Evolutionary conservation across 1,140 invertebrate genomes (phyloP).

Genomic region (Nephila pilipes): DNA sequence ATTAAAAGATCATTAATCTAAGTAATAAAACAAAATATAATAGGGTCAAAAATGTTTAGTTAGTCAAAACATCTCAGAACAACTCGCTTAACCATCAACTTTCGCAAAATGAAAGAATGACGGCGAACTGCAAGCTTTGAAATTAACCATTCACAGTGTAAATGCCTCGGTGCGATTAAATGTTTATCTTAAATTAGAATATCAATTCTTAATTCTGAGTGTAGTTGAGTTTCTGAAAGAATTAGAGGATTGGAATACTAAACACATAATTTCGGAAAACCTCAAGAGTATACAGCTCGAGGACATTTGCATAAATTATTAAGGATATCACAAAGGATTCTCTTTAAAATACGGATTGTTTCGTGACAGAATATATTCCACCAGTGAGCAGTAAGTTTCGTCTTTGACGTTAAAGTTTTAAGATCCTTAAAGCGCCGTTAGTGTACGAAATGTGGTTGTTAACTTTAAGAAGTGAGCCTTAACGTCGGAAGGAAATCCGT

Average conservation of each 20-base stretch:
- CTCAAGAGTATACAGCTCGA: neutral
- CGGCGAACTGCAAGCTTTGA: neutral
- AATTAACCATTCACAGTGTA: neutral
- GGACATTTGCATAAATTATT: slow-evolving; percentile 54
- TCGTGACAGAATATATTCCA: neutral
- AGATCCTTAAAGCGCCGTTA: slow-evolving; percentile 23
- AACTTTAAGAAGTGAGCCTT: slow-evolving; percentile 29
- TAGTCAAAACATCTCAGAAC: too few species aligned
- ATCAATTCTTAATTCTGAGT: slow-evolving; percentile 36
- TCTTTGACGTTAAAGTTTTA: slow-evolving; percentile 53
- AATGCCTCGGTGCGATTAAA: slow-evolving; percentile 25
- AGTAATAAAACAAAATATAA: too few species aligned
- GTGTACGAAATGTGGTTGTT: slow-evolving; percentile 31
- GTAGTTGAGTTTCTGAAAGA: neutral
- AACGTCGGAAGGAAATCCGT: slow-evolving; percentile 24
- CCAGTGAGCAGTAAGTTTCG: neutral
- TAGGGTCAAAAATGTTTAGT: too few species aligned
- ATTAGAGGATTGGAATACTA: slow-evolving; percentile 28
- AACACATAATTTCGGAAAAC: slow-evolving; percentile 17
- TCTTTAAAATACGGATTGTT: slow-evolving; percentile 21
- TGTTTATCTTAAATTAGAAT: slow-evolving; percentile 35
- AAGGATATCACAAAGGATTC: slow-evolving; percentile 26
- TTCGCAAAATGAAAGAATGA: neutral
- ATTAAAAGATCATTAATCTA: too few species aligned
- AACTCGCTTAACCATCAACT: neutral